Conservation (phyloP, 2,113 vertebrate genomes). For the Oenanthe melanoleuca region DNA sequence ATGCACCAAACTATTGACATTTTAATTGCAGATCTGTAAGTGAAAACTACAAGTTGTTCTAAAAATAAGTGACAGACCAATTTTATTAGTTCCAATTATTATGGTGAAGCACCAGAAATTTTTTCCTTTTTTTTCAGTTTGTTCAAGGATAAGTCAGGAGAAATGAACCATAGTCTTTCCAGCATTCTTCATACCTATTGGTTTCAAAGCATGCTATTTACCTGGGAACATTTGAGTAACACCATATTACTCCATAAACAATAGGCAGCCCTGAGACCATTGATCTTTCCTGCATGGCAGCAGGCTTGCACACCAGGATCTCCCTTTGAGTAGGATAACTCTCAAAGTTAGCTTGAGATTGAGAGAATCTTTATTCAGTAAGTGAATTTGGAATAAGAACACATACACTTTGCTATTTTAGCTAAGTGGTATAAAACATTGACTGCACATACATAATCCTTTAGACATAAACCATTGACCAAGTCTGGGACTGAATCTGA, state of each 20-base stretch:
- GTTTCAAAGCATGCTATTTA: background rate
- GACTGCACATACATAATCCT: background rate
- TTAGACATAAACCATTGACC: background rate
- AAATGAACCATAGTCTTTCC: background rate
- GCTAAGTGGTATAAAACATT: background rate
- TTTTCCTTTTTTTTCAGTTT: background rate
- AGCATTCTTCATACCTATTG: background rate
- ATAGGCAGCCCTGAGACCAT: rapidly evolving
- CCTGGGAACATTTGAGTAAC: background rate
- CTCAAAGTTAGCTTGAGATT: background rate
- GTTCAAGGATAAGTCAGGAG: background rate
- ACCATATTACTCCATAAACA: background rate
- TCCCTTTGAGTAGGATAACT: background rate
- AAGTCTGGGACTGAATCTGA: background rate
- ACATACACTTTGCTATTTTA: background rate
- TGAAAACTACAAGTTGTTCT: background rate
- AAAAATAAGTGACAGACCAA: background rate
- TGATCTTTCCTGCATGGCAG: background rate
- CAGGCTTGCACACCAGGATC: background rate
- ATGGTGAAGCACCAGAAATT: background rate
- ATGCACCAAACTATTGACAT: background rate
- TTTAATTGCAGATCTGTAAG: background rate
- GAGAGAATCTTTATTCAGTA: background rate
- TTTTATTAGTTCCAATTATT: background rate
- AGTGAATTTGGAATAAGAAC: background rate